Conservation (phyloP, 1,140 invertebrate genomes). For the Alviniconcha marisindica region DNA sequence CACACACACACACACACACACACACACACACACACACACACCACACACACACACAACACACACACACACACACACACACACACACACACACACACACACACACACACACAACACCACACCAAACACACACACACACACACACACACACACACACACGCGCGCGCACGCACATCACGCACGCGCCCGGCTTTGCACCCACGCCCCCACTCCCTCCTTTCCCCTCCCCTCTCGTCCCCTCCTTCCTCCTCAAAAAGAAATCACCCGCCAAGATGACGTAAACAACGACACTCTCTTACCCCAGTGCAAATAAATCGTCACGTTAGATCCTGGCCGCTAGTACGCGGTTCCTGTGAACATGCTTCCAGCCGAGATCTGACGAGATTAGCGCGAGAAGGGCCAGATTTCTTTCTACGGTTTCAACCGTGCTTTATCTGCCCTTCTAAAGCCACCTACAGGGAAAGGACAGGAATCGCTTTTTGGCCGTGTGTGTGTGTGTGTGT, state of each 20-base stretch:
- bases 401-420: neutral
- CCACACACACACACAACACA: neutral
- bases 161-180: too few species aligned
- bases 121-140: too few species aligned
- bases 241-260: too few species aligned
- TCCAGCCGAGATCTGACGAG: neutral
- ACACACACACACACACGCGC: too few species aligned
- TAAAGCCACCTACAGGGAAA: neutral
- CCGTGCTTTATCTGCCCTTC: neutral
- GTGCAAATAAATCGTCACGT: neutral
- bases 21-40: neutral
- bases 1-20: slow-evolving; percentile 10
- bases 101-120: too few species aligned
- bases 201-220: neutral
- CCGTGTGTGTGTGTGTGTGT: neutral
- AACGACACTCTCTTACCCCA: neutral
- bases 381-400: neutral
- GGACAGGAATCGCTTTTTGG: neutral
- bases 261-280: too few species aligned
- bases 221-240: neutral
- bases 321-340: too few species aligned
- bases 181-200: neutral
- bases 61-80: too few species aligned
- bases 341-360: neutral
- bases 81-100: too few species aligned